Evolutionary conservation across 2,113 vertebrate species (phyloP).

Genomic region (Tauraco erythrolophus): DNA sequence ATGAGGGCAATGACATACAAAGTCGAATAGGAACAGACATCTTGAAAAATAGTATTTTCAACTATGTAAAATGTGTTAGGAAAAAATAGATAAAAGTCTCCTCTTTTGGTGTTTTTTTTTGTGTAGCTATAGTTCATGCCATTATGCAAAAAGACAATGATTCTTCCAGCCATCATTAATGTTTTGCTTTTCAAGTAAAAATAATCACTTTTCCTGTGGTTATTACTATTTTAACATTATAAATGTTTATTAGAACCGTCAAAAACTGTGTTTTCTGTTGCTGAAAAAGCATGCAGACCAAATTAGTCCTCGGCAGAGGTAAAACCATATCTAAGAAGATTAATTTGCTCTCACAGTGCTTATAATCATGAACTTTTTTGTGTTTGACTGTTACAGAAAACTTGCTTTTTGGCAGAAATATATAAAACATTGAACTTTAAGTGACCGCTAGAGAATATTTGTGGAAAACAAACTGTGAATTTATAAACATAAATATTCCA

Average conservation of each 20-base stretch:
- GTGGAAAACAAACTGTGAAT: not conserved
- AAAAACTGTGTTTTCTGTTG: not conserved
- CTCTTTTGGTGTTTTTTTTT: not conserved
- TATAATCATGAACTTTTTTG: not conserved
- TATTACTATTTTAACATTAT: conserved; percentile 10
- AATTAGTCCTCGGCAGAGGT: conserved; percentile 5
- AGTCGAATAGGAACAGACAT: not conserved
- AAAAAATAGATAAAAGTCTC: not conserved
- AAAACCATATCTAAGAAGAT: conserved; percentile 14
- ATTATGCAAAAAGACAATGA: not conserved
- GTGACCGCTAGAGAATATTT: conserved; percentile 28
- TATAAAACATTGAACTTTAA: conserved; percentile 5
- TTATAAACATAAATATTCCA: not conserved
- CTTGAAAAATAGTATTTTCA: not conserved
- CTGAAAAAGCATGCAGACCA: not conserved
- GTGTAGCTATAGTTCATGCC: not conserved
- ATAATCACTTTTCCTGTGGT: not conserved
- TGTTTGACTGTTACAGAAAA: conserved; percentile 3
- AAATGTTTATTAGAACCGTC: conserved; percentile 13
- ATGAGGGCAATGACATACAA: not conserved
- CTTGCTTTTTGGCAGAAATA: conserved; percentile 4
- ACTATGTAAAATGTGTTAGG: not conserved
- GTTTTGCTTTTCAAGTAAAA: not conserved
- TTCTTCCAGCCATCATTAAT: not conserved
- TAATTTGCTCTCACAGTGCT: not conserved